These are phyloP conservation scores for Lithophane socia DNA, from an alignment of 2,888 invertebrate species.

Conservation along the genomic window DNA sequence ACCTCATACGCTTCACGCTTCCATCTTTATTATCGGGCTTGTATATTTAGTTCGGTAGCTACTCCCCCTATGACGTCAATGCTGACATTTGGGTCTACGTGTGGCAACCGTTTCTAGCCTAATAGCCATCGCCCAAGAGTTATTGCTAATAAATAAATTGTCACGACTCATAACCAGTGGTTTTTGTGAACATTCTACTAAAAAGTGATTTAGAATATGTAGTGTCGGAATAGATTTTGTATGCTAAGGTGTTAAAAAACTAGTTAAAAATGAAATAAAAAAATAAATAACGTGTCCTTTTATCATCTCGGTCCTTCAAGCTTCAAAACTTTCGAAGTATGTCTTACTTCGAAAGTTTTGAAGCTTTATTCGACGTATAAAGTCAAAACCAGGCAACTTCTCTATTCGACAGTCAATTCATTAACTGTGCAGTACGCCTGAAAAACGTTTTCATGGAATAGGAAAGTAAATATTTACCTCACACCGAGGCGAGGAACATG, in stretches of 20 bases:
- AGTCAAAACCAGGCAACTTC: neutral
- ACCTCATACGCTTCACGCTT: constrained; percentile 62
- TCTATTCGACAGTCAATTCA: neutral
- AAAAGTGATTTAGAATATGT: constrained; percentile 24
- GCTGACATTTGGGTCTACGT: constrained; percentile 84
- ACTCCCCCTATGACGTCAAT: constrained; percentile 86
- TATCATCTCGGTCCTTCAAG: no score
- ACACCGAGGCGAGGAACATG: constrained; percentile 12
- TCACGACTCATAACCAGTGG: constrained; percentile 36
- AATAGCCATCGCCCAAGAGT: constrained; percentile 67
- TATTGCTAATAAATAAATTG: constrained; percentile 67
- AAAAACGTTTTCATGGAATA: constrained; percentile 30
- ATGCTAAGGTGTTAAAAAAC: neutral
- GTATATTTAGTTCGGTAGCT: constrained; percentile 81
- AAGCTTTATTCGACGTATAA: no score
- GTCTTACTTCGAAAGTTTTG: no score
- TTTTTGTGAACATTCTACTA: constrained; percentile 51
- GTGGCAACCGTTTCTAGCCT: constrained; percentile 69
- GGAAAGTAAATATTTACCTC: constrained; percentile 43
- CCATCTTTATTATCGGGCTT: constrained; percentile 51
- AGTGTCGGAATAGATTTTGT: neutral
- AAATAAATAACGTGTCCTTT: no score
- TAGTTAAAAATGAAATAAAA: no score
- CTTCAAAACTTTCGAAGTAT: neutral
- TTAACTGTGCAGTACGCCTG: neutral